A percentile compares a stretch with the other conserved stretches of the same genome.
phyloP scores from a whole-genome alignment of 2,888 invertebrate species.

The Spodoptera picta region DNA sequence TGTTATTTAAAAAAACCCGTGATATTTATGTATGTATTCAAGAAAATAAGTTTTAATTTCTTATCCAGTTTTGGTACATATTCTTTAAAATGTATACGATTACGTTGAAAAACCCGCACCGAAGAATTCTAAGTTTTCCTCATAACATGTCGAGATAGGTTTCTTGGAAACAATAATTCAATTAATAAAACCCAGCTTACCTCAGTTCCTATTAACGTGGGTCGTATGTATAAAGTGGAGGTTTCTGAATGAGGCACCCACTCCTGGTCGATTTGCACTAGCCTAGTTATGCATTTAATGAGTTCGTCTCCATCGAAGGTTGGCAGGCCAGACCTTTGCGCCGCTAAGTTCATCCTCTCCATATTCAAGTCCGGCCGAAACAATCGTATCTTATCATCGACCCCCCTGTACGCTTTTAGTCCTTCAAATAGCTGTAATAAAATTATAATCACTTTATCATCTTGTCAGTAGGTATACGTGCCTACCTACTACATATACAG shows the following conservation, averaged over 20 bases:
- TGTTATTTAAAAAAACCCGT: too few relatives aligned
- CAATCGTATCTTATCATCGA: slow-evolving; percentile 96
- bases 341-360: slow-evolving; percentile 96
- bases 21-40: too few relatives aligned
- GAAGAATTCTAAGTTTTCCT: slow-evolving; percentile 4
- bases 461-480: slow-evolving; percentile 11
- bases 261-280: slow-evolving; percentile 97
- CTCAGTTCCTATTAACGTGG: slow-evolving; percentile 98
- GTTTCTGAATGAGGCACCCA: slow-evolving; percentile 98
- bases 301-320: slow-evolving; percentile 96
- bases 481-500: slow-evolving; percentile 6
- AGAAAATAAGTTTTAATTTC: too few relatives aligned
- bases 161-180: neutral
- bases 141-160: neutral
- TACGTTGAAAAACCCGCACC: too few relatives aligned
- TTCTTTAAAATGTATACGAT: too few relatives aligned
- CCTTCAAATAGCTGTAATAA: slow-evolving; percentile 97
- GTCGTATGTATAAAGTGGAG: slow-evolving; percentile 98
- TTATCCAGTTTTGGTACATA: too few relatives aligned
- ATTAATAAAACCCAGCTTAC: slow-evolving; percentile 88
- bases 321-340: slow-evolving; percentile 95
- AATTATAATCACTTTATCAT: slow-evolving; percentile 45
- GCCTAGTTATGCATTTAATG: slow-evolving; percentile 94
- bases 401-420: slow-evolving; percentile 98
- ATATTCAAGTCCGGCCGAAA: slow-evolving; percentile 99